Conservation (phyloP, 2,797 vertebrate species). For the Momotus momota region DNA sequence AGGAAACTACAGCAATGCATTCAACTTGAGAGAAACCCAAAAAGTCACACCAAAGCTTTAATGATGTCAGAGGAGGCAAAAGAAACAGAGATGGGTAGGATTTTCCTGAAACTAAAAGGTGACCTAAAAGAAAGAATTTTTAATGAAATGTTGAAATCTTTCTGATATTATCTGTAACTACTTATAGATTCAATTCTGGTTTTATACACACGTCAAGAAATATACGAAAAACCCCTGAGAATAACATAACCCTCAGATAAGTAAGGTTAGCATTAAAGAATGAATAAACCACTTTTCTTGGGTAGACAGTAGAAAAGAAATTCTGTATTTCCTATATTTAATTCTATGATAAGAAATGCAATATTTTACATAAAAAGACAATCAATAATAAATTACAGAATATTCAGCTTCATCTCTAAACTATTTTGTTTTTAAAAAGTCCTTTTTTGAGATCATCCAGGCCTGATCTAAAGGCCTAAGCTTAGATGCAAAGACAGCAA, state of each 20-base stretch:
- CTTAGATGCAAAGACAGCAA: not conserved
- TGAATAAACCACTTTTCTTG: not conserved
- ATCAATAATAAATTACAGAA: not conserved
- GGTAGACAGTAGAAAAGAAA: not conserved
- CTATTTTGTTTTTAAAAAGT: accelerated
- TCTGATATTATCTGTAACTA: not conserved
- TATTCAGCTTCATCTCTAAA: not conserved
- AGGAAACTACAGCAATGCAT: not conserved
- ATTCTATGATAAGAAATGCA: not conserved
- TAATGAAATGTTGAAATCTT: not conserved
- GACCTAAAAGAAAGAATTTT: not conserved
- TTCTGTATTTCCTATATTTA: not conserved
- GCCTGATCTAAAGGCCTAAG: not conserved
- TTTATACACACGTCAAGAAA: not conserved
- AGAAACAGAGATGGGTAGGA: not conserved
- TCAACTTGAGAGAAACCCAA: not conserved
- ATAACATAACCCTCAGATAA: not conserved
- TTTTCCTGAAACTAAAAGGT: not conserved
- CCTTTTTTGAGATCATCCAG: not conserved
- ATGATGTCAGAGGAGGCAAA: not conserved
- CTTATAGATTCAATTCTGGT: not conserved
- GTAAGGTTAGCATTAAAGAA: not conserved
- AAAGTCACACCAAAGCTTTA: not conserved
- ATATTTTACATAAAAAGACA: not conserved
- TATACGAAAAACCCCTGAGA: not conserved